Conservation (phyloP, 1,140 invertebrate genomes). For the Physella acuta region DNA sequence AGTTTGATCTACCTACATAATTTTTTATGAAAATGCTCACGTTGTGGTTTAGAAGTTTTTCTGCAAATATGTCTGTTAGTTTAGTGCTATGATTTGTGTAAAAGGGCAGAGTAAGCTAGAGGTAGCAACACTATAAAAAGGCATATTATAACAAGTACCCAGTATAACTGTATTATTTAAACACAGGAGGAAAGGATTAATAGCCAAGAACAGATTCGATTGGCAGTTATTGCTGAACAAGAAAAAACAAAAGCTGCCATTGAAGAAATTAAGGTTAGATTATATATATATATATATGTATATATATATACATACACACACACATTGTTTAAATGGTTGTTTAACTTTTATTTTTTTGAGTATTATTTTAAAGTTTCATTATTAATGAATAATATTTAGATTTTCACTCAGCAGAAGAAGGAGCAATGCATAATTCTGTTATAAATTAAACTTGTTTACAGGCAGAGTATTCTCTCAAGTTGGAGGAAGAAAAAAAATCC, state of each 20-base stretch:
- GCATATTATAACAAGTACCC: no score
- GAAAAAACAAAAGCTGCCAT: constrained; percentile 12
- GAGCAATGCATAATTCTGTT: no score
- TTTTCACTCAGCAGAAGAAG: neutral
- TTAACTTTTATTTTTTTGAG: neutral
- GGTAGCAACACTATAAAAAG: no score
- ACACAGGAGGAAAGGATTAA: constrained; percentile 8
- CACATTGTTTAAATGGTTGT: neutral
- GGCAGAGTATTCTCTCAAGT: constrained; percentile 6
- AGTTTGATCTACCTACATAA: neutral
- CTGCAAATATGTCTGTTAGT: neutral
- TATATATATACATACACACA: neutral
- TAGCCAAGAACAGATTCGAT: constrained; percentile 6
- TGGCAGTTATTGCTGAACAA: constrained; percentile 13
- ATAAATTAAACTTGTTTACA: no score
- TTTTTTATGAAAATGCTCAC: neutral
- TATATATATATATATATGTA: neutral
- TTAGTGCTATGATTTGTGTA: neutral
- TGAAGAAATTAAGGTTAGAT: constrained; percentile 21
- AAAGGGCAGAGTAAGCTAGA: no score
- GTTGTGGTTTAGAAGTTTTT: neutral
- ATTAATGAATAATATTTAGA: neutral
- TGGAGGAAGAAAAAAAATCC: constrained; percentile 20
- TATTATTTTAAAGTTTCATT: neutral
- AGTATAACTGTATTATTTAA: no score